Conservation (phyloP, 1,140 invertebrate genomes). For the Papilio aristodemus region DNA sequence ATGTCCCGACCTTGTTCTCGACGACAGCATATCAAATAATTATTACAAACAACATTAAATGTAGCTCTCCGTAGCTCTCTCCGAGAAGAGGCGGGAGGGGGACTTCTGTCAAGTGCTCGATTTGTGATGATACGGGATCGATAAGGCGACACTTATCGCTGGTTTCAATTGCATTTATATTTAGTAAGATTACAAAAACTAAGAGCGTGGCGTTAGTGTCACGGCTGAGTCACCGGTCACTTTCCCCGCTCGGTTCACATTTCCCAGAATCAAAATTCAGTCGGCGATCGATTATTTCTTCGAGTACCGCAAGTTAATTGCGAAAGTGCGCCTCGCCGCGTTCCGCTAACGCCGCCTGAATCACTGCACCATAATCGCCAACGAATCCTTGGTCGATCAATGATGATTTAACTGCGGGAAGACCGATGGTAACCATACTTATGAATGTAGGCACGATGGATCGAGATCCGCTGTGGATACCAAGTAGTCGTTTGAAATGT, state of each 20-base stretch:
- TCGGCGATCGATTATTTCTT: slow-evolving; percentile 1
- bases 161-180: neutral
- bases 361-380: neutral
- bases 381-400: neutral
- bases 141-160: neutral
- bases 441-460: too few species aligned
- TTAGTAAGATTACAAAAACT: neutral
- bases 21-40: neutral
- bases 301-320: neutral
- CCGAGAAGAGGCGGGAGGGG: too few species aligned
- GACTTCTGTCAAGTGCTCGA: neutral
- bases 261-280: slow-evolving; percentile 21
- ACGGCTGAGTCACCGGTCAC: neutral
- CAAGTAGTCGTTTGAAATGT: too few species aligned
- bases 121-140: neutral
- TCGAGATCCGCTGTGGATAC: too few species aligned
- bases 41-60: slow-evolving; percentile 1
- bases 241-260: slow-evolving; percentile 11
- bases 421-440: neutral
- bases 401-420: neutral
- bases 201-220: neutral
- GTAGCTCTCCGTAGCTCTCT: neutral
- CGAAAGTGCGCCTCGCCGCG: neutral
- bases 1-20: neutral
- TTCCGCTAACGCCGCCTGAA: neutral